A percentile compares a stretch with the other conserved stretches of the same genome.
Conservation (phyloP, 2,797 vertebrate species). For the Rhadinocentrus ornatus region DNA sequence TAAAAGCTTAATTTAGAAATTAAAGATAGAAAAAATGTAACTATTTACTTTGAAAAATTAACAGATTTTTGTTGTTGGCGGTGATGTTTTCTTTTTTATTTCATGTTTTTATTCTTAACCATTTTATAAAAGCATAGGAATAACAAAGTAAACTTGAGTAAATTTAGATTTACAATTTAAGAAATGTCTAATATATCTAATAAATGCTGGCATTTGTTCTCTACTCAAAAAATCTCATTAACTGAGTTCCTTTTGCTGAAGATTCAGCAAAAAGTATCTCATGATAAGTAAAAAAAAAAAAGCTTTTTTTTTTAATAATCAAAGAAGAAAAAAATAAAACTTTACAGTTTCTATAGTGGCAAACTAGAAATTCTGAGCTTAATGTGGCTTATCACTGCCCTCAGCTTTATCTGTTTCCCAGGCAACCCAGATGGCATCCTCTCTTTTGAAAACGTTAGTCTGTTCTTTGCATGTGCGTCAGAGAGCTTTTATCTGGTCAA, state of each 20-base stretch:
- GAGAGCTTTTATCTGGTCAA: conserved; percentile 48
- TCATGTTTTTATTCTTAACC: too few species aligned
- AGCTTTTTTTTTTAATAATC: too few species aligned
- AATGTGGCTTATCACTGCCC: conserved; percentile 22
- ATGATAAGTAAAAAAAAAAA: too few species aligned
- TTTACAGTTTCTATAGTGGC: conserved; percentile 29
- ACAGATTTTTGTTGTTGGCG: too few species aligned
- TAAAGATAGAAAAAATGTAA: too few species aligned
- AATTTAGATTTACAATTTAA: too few species aligned
- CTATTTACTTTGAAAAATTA: too few species aligned
- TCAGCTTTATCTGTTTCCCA: conserved; percentile 60
- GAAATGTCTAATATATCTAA: background rate
- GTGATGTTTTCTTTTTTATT: too few species aligned
- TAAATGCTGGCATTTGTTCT: background rate
- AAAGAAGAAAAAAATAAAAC: too few species aligned
- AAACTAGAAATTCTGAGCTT: conserved; percentile 11
- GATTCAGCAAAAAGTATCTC: background rate
- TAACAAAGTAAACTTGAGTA: too few species aligned
- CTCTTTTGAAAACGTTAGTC: conserved; percentile 24
- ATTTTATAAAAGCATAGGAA: too few species aligned
- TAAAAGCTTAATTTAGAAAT: too few species aligned
- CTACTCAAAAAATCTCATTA: background rate
- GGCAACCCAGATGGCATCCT: conserved; percentile 74
- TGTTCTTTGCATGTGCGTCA: conserved; percentile 54
- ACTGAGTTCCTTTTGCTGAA: background rate